phyloP scores from a whole-genome alignment of 1,140 invertebrate genomes.

The Bombus difficillimus region DNA sequence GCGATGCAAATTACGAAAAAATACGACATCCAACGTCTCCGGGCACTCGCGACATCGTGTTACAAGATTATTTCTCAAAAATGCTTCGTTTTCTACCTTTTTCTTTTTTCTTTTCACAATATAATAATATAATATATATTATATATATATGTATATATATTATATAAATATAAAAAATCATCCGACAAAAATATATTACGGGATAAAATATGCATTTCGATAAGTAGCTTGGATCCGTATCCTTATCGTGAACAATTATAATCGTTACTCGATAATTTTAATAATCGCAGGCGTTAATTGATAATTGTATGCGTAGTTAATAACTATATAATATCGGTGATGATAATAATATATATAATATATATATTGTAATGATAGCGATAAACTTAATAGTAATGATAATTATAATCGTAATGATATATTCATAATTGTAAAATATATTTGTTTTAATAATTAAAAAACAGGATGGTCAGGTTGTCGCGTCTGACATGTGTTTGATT shows the following conservation, averaged over 20 bases:
- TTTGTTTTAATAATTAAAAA: conserved; percentile 44
- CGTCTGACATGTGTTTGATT: conserved; percentile 65
- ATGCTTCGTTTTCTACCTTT: background rate
- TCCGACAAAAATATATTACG: conserved; percentile 68
- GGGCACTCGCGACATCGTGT: conserved; percentile 30
- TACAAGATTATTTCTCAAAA: conserved; percentile 48
- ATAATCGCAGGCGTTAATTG: conserved; percentile 56
- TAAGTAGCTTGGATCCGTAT: conserved; percentile 40
- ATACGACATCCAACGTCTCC: conserved; percentile 45
- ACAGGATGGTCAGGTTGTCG: conserved; percentile 63
- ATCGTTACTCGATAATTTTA: conserved; percentile 44
- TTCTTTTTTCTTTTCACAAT: conserved; percentile 14
- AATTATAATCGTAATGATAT: conserved; percentile 47
- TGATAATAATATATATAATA: conserved; percentile 35
- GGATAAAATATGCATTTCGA: conserved; percentile 64
- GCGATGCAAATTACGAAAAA: conserved; percentile 38
- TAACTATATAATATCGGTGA: conserved; percentile 44
- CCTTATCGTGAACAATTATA: conserved; percentile 51
- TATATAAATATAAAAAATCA: conserved; percentile 71
- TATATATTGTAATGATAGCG: conserved; percentile 54
- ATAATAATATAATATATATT: conserved; percentile 50
- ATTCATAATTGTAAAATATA: conserved; percentile 44
- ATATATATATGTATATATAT: conserved; percentile 34
- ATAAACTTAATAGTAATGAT: conserved; percentile 64
- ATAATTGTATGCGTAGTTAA: conserved; percentile 44